Conservation (phyloP, 2,888 invertebrate genomes). For the Chironomus tentans region DNA sequence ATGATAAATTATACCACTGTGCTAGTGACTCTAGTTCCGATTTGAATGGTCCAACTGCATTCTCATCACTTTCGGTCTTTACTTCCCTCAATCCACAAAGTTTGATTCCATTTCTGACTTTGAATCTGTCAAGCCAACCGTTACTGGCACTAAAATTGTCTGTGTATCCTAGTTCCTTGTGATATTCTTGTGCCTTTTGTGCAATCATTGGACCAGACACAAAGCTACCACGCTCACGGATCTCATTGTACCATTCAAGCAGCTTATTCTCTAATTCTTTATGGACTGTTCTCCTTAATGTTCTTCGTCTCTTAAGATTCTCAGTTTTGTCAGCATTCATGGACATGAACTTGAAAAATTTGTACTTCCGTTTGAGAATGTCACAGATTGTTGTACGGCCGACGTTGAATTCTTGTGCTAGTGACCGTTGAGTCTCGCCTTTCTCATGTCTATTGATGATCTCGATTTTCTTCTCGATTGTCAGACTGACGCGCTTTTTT, state of each 20-base stretch:
- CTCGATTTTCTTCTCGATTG: constrained; percentile 26
- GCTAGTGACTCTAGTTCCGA: constrained; percentile 25
- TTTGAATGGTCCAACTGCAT: constrained; percentile 27
- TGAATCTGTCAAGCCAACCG: constrained; percentile 25
- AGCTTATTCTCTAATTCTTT: constrained; percentile 17
- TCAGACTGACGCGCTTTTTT: constrained; percentile 20
- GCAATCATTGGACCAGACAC: constrained; percentile 25
- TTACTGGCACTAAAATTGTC: constrained; percentile 19
- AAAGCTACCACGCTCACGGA: background rate
- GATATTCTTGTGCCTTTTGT: constrained; percentile 8
- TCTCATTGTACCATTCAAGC: constrained; percentile 16
- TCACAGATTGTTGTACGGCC: constrained; percentile 19
- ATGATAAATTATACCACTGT: constrained; percentile 27
- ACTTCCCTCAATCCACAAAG: constrained; percentile 24
- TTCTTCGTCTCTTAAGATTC: constrained; percentile 18
- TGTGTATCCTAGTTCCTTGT: constrained; percentile 16
- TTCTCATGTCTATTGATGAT: constrained; percentile 21
- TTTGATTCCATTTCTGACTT: constrained; percentile 20
- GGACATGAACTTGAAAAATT: constrained; percentile 18
- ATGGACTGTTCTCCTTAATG: constrained; percentile 10
- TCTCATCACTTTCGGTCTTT: constrained; percentile 14
- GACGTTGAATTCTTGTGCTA: constrained; percentile 17
- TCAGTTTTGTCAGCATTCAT: constrained; percentile 21
- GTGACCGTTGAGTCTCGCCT: constrained; percentile 15
- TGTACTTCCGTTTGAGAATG: constrained; percentile 19